Evolutionary conservation across 2,888 invertebrate genomes (phyloP), one percentile per base, ranked within the genome.

Genomic region (Marronus borbonicus): DNA sequence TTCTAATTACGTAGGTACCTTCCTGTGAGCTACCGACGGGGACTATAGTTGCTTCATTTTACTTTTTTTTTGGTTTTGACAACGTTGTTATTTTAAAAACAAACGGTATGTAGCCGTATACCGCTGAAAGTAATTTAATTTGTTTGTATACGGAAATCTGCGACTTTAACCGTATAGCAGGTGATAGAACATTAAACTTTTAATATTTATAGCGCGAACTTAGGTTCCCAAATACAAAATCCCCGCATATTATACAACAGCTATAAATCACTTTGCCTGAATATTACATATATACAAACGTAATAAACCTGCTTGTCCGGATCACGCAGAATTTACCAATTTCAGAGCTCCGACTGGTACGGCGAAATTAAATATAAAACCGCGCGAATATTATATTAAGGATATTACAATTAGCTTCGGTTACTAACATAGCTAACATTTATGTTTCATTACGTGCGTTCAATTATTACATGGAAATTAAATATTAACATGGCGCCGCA

Each of bases 201-300:
- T 58, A 58, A 20, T 58, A 58, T 64, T 64, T 39, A 64, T 64
- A 31, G 31, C 1, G 64, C 36, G 17, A 7, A 36, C 31, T 8
- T 10, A 10, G 64, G 17, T 7, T 2, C 36, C 4, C 64, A 64
- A 58, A 64, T 31, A 36, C 62, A 58, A 64, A 64, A 64, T 36
- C 64, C 64, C 64, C 10, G 64, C 64, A 64, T 64, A 36, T 36
- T 64, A n/a, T 64, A 64, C 39, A 36, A 14, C 36, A 36, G 39
- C 36, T n/a, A 36, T 64, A 64, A 64, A 64, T 64, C 64, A 64
- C 39, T 1, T n/a, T 14, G 14, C 8, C 2, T 64, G 31, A 64
- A 64, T 64, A 36, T 64, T 64, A 3, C 64, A 64, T 64, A 36
- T 36, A 64, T 36, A 64, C 31, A 31, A n/a, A 31, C 14, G 31